A percentile compares a stretch with the other conserved stretches of the same genome.
Evolutionary conservation across 2,888 invertebrate species (phyloP).

Genomic region (Agonopterix alstromeriana): DNA sequence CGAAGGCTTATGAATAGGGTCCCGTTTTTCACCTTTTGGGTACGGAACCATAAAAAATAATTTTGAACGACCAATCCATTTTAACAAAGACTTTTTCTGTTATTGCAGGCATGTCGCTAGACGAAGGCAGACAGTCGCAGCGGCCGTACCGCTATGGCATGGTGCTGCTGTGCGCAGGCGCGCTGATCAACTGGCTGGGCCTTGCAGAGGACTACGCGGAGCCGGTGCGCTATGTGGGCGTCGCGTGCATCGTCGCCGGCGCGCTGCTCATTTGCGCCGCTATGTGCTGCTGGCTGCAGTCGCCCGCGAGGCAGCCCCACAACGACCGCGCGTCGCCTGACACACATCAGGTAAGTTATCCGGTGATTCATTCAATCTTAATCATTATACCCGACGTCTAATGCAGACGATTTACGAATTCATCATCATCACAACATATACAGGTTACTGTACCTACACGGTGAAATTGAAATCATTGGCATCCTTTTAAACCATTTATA

Average conservation of each 20-base stretch:
- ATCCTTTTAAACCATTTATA: no score
- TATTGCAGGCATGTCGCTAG: conserved; percentile 78
- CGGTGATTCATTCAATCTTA: neutral
- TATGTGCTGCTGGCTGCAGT: conserved; percentile 85
- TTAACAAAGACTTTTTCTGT: conserved; percentile 1
- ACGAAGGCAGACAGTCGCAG: conserved; percentile 81
- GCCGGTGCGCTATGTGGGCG: conserved; percentile 83
- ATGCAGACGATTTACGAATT: no score
- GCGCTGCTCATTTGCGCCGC: conserved; percentile 84
- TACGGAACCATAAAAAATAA: no score
- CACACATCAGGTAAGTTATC: conserved; percentile 60
- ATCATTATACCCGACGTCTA: no score
- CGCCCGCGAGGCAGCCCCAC: conserved; percentile 64
- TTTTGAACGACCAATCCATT: neutral
- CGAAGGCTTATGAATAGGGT: no score
- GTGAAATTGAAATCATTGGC: no score
- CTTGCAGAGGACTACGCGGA: conserved; percentile 84
- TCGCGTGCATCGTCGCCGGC: conserved; percentile 84
- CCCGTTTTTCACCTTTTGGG: no score
- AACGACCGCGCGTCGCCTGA: conserved; percentile 60
- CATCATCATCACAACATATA: no score
- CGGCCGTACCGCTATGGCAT: conserved; percentile 85
- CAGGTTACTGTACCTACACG: no score
- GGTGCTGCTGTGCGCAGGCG: conserved; percentile 83
- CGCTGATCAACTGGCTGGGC: conserved; percentile 85